These are phyloP conservation scores for Bombus turneri DNA, from an alignment of 1,140 invertebrate species.

Conservation along the genomic window DNA sequence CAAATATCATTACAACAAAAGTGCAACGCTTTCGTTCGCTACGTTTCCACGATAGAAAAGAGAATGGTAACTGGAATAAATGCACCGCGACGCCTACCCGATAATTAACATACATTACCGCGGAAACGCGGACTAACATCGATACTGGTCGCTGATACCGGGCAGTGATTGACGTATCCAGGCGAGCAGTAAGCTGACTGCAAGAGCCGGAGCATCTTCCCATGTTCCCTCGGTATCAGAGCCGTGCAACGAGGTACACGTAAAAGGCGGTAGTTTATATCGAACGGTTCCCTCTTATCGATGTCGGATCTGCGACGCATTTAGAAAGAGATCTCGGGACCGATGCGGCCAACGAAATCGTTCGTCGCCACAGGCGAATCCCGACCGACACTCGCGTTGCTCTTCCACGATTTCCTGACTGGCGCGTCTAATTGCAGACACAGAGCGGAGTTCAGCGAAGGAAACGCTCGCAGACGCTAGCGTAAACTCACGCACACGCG, in stretches of 20 bases:
- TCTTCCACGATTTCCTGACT: constrained; percentile 67
- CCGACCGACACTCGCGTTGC: constrained; percentile 43
- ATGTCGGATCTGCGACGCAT: constrained; percentile 62
- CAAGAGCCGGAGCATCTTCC: constrained; percentile 10
- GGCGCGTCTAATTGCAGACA: constrained; percentile 59
- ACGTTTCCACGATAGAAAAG: not conserved
- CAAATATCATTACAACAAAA: not conserved
- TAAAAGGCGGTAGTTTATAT: constrained; percentile 54
- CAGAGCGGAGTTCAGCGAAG: constrained; percentile 28
- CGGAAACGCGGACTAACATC: constrained; percentile 4
- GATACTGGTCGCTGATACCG: constrained; percentile 23
- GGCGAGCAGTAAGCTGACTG: not conserved
- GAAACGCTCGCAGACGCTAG: constrained; percentile 14
- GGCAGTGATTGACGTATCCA: constrained; percentile 37
- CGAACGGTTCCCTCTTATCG: constrained; percentile 54
- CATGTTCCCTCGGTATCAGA: constrained; percentile 24
- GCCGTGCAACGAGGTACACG: not conserved
- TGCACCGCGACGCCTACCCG: not conserved
- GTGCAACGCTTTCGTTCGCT: not conserved
- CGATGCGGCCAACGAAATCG: constrained; percentile 51
- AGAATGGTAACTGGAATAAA: constrained; percentile 14
- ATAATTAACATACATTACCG: constrained; percentile 49
- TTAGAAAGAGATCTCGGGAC: constrained; percentile 64
- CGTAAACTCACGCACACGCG: not conserved
- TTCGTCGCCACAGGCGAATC: constrained; percentile 59